A percentile compares a stretch with the other conserved stretches of the same genome.
phyloP scores from a whole-genome alignment of 2,888 invertebrate species.

The Limnephilus auricula region DNA sequence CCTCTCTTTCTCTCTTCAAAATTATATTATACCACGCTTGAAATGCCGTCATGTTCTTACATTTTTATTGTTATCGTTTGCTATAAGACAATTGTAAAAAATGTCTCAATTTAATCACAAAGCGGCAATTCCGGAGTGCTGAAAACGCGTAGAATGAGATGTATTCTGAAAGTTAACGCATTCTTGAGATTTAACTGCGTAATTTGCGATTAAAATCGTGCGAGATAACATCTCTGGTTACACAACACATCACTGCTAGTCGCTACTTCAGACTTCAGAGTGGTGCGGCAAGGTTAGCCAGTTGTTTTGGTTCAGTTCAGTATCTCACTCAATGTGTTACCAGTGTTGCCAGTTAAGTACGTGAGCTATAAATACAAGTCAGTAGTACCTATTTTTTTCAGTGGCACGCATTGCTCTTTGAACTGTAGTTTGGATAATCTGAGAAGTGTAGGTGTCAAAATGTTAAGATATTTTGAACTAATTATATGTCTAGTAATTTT shows the following conservation, averaged over 20 bases:
- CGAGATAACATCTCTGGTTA: constrained; percentile 46
- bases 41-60: no score
- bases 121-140: neutral
- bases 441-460: no score
- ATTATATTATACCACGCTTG: no score
- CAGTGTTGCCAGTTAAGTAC: neutral
- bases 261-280: neutral
- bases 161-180: neutral
- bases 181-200: neutral
- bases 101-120: neutral
- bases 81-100: neutral
- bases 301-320: constrained; percentile 56
- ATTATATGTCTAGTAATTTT: no score
- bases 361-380: no score
- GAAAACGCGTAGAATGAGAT: neutral
- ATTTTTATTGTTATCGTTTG: no score
- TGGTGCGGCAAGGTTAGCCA: constrained; percentile 60
- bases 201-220: constrained; percentile 2
- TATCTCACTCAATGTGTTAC: constrained; percentile 11
- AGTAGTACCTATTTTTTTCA: neutral
- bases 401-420: neutral
- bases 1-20: no score
- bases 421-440: neutral
- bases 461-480: no score
- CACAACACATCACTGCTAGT: constrained; percentile 43